Base-by-base conservation (phyloP, 1,140 invertebrate species). In the Halesus radiatus region DNA sequence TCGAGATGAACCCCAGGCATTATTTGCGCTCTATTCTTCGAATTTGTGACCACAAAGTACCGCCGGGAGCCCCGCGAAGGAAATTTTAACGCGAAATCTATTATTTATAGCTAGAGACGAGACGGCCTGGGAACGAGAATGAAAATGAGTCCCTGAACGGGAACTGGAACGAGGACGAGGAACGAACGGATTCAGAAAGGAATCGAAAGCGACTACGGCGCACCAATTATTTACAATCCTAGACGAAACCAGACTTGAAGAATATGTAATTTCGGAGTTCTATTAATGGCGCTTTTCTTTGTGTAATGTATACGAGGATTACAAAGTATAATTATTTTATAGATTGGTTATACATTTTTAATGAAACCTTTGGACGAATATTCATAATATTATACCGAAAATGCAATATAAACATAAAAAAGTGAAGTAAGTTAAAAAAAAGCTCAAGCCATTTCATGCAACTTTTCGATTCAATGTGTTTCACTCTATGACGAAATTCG, bases 61-160 rank as follows among this genome's bases (percentile, higher is more conserved):
- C 70, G 81, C 78, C 73, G 62, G 78, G 64, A 82, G 78, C 76
- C 66, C 77, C 23, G 50, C 73, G 78, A 54, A 18, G 76, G 76
- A 82, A 82, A 82, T 82, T 82, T 80, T 82, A 82, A 82, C 78
- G 78, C 78, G 66, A 78, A 82, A 82, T 82, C 78, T 80, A 82
- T 80, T 82, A 82, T 82, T 80, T 80, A 82, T 82, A 56, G 20
- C 32, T 45, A 18, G 15, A 70, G 66, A 52, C 66, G 66, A 70
- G 29, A 29, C 62, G 62, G 37, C 37, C 37, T 45, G 37, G 37
- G 37, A 32, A n/a, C 62, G 62, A 37, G 62, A 22, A 45, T 45
- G 37, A 10, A 45, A 45, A 45, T 5, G 37, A 45, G 37, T 45
- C 37, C 13, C 7, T 8, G 37, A 45, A 45, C 37, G 37, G 22